Evolutionary conservation across 2,888 invertebrate species (phyloP).

Genomic region (Chorisops tibialis): DNA sequence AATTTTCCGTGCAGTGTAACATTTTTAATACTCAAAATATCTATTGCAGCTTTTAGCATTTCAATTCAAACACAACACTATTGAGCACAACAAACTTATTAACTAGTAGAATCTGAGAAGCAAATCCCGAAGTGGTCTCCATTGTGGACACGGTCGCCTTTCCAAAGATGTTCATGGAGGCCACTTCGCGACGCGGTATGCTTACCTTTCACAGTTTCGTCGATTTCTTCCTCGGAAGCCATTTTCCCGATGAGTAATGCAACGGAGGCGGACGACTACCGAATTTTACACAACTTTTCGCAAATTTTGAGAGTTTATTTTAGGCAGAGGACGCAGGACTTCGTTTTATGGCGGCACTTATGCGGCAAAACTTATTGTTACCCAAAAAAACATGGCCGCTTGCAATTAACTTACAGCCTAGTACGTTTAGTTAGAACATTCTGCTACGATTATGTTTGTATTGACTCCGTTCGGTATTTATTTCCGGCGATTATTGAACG

Average conservation of each 20-base stretch:
- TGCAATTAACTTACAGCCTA: too few relatives aligned
- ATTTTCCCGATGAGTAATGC: constrained; percentile 51
- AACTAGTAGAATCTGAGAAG: not conserved
- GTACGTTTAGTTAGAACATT: too few relatives aligned
- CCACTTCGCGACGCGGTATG: constrained; percentile 32
- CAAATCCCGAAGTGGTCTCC: not conserved
- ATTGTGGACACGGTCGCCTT: not conserved
- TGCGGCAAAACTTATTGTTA: not conserved
- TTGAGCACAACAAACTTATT: not conserved
- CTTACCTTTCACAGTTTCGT: constrained; percentile 84
- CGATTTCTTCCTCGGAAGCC: constrained; percentile 87
- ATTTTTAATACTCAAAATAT: too few relatives aligned
- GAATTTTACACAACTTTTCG: not conserved
- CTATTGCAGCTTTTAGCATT: too few relatives aligned
- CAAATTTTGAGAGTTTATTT: not conserved
- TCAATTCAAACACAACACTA: not conserved
- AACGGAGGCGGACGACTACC: too few relatives aligned
- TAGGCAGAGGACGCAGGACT: not conserved
- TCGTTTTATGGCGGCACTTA: not conserved
- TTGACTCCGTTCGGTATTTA: too few relatives aligned
- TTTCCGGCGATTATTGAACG: too few relatives aligned
- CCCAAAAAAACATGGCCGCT: not conserved
- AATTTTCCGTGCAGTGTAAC: too few relatives aligned
- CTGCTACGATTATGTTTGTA: too few relatives aligned
- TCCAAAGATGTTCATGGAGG: not conserved